These are phyloP conservation scores for Poeciliopsis occidentalis DNA, from an alignment of 2,113 vertebrate genomes.

Conservation along the genomic window DNA sequence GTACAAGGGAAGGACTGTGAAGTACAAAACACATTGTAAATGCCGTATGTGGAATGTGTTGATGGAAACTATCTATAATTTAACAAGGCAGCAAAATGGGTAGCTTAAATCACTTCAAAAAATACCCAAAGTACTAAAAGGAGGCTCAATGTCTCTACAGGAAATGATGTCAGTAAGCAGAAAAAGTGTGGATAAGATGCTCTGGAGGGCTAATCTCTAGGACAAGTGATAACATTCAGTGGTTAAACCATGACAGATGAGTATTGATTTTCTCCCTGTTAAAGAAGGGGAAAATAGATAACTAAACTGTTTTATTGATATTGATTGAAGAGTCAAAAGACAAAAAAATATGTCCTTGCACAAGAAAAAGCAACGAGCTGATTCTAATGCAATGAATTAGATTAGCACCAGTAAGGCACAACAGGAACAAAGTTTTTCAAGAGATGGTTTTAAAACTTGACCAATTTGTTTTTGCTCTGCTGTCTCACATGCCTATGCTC, in stretches of 20 bases:
- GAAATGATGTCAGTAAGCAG: conserved; percentile 51
- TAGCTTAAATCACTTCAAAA: not conserved
- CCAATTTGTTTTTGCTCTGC: not conserved
- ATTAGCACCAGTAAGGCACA: conserved; percentile 18
- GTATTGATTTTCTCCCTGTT: conserved; percentile 73
- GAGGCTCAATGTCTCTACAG: conserved; percentile 29
- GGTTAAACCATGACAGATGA: conserved; percentile 72
- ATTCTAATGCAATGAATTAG: conserved; percentile 26
- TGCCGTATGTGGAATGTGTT: too few relatives aligned
- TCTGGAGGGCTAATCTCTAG: conserved; percentile 65
- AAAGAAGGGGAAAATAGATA: conserved; percentile 68
- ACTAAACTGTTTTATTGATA: conserved; percentile 70
- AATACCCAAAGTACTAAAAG: not conserved
- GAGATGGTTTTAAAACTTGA: conserved; percentile 4
- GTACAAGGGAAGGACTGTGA: too few relatives aligned
- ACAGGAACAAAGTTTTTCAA: conserved; percentile 6
- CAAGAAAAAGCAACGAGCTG: conserved; percentile 27
- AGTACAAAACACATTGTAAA: not conserved
- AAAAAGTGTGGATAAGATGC: conserved; percentile 69
- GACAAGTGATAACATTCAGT: conserved; percentile 74
- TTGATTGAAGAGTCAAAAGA: conserved; percentile 60
- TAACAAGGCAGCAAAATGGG: not conserved
- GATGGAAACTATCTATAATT: not conserved
- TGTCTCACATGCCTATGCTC: not conserved
- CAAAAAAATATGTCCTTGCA: conserved; percentile 29